Percentiles rank a stretch among this genome's conserved stretches.
phyloP scores from a whole-genome alignment of 2,113 vertebrate genomes.

The Vulpes lagopus region DNA sequence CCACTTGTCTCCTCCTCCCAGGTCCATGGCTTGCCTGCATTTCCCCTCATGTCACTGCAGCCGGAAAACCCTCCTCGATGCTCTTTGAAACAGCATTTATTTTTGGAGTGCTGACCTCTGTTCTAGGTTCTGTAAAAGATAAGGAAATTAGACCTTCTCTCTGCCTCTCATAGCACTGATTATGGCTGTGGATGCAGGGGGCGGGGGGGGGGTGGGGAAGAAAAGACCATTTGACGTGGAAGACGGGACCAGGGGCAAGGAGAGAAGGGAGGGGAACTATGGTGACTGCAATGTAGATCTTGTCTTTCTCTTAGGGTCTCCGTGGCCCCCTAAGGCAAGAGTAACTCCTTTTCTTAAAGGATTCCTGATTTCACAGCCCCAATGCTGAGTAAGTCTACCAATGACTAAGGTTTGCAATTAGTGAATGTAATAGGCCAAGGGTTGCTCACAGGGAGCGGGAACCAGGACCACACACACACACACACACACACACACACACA shows the following conservation, averaged over 20 bases:
- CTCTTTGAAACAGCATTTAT: not conserved
- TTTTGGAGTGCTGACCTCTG: not conserved
- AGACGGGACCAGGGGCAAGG: no score
- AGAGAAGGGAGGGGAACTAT: no score
- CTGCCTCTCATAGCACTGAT: no score
- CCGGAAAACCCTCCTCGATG: not conserved
- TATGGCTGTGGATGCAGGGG: not conserved
- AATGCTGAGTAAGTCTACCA: not conserved
- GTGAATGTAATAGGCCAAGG: not conserved
- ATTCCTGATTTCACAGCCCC: not conserved
- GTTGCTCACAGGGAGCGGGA: not conserved
- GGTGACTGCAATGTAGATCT: not conserved
- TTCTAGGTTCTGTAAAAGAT: not conserved
- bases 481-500: no score
- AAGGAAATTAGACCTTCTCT: not conserved
- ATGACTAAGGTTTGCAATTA: not conserved
- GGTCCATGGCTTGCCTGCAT: not conserved
- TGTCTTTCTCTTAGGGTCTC: no score
- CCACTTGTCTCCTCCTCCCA: fast-evolving
- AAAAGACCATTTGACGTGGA: not conserved
- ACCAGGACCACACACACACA: fast-evolving
- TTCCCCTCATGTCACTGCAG: not conserved
- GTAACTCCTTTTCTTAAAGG: not conserved
- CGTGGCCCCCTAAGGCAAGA: not conserved
- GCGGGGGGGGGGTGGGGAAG: no score